Conservation (phyloP, 2,888 invertebrate genomes). For the Lepidochrysops patricia region DNA sequence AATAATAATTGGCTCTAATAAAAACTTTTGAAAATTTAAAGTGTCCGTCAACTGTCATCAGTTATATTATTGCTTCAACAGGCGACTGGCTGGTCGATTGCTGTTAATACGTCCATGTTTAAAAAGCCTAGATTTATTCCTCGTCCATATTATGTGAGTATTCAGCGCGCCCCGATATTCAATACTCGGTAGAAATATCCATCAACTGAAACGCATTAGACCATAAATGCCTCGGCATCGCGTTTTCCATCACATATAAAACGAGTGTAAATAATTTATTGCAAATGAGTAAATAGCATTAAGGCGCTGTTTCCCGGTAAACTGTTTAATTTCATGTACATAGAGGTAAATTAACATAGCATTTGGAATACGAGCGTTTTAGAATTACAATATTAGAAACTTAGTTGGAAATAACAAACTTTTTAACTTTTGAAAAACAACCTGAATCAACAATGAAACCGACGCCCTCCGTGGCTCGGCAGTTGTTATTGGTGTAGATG, state of each 20-base stretch:
- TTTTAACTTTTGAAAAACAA: neutral
- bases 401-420: neutral
- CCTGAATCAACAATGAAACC: neutral
- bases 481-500: too few species aligned
- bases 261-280: neutral
- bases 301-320: neutral
- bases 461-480: too few species aligned
- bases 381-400: neutral
- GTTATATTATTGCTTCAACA: too few species aligned
- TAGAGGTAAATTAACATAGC: neutral
- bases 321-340: neutral
- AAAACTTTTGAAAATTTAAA: too few species aligned
- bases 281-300: constrained; percentile 2
- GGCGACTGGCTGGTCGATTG: neutral
- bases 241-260: neutral
- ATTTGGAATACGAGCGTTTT: neutral
- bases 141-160: neutral
- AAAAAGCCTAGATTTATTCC: neutral
- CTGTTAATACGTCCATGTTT: neutral
- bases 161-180: neutral
- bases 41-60: too few species aligned
- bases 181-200: constrained; percentile 1
- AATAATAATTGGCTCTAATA: too few species aligned
- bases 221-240: neutral
- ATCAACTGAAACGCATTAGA: constrained; percentile 7